Conservation (phyloP, 2,888 invertebrate species). For the Sturmia bella region DNA sequence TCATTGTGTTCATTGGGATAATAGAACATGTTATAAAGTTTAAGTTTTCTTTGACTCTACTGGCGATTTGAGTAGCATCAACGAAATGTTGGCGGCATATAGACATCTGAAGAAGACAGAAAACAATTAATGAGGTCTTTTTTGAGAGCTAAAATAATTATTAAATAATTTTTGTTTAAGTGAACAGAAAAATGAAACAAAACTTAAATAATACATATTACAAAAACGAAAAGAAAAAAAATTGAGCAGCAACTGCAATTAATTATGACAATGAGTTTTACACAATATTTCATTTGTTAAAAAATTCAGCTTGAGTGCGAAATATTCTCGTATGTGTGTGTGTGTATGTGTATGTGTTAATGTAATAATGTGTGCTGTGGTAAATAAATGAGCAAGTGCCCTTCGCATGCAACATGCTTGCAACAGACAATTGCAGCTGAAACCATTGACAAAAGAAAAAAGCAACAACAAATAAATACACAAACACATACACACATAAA, state of each 20-base stretch:
- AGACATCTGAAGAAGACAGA: no score
- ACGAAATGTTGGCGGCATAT: no score
- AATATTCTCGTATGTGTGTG: background rate
- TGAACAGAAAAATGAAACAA: background rate
- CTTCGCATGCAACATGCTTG: conserved; percentile 62
- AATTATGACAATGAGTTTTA: conserved; percentile 58
- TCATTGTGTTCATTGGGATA: no score
- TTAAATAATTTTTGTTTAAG: conserved; percentile 44
- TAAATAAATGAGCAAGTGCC: conserved; percentile 41
- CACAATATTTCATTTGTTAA: conserved; percentile 38
- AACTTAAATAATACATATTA: background rate
- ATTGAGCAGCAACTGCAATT: conserved; percentile 39
- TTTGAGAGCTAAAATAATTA: conserved; percentile 35
- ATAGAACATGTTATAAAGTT: no score
- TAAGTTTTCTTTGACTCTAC: no score
- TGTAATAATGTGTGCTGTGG: conserved; percentile 28
- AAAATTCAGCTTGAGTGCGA: conserved; percentile 1
- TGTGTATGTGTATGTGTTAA: background rate
- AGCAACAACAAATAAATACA: conserved; percentile 2
- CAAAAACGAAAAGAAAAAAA: background rate
- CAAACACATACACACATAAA: background rate
- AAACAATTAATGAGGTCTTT: no score
- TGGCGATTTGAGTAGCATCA: conserved; percentile 40
- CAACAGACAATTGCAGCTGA: conserved; percentile 41
- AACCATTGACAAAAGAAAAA: conserved; percentile 40